Evolutionary conservation across 2,113 vertebrate genomes (phyloP).

Genomic region (Amphilophus citrinellus): DNA sequence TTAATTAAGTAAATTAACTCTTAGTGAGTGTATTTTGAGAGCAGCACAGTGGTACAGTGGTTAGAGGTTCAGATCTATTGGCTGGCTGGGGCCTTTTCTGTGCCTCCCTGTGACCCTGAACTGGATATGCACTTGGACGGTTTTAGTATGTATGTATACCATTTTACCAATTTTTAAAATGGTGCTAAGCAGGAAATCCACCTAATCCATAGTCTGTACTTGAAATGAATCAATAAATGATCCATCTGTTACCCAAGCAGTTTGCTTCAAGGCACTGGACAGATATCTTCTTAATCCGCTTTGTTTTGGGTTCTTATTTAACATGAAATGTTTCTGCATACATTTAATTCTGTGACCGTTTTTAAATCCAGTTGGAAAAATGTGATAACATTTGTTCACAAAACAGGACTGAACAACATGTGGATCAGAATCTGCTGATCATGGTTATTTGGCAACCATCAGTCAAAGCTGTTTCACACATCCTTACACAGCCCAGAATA

Average conservation of each 20-base stretch:
- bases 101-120: background rate
- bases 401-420: background rate
- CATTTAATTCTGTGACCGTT: background rate
- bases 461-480: background rate
- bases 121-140: background rate
- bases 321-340: background rate
- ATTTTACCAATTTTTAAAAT: background rate
- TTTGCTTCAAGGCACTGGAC: background rate
- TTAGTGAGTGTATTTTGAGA: background rate
- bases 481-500: background rate
- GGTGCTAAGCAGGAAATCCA: background rate
- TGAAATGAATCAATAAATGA: background rate
- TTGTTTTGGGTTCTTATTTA: background rate
- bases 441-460: background rate
- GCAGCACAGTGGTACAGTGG: background rate
- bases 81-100: background rate
- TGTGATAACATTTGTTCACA: accelerated
- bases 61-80: background rate
- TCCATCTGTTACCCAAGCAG: background rate
- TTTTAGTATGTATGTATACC: too few relatives aligned
- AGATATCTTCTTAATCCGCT: background rate
- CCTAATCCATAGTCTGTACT: background rate
- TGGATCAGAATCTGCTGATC: background rate
- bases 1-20: background rate
- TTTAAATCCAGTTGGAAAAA: accelerated